phyloP scores from a whole-genome alignment of 92 coral and sea anemone genomes.

The Bergia puertoricense region DNA sequence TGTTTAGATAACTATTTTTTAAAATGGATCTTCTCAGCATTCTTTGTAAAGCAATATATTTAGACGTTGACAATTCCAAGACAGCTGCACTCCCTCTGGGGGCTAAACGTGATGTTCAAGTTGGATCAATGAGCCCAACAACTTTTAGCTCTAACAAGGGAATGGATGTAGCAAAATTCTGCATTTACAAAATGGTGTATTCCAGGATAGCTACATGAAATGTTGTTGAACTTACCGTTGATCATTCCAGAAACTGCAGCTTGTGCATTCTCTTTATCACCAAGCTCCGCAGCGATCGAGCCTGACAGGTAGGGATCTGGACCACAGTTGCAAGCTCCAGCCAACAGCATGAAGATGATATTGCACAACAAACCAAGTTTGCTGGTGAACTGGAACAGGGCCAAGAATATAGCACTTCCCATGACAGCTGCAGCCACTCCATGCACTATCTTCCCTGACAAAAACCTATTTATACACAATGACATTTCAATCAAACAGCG shows the following conservation, averaged over 20 bases:
- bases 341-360: conserved; percentile 84
- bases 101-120: too few species aligned
- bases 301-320: conserved; percentile 95
- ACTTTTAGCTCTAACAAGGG: too few species aligned
- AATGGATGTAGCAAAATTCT: too few species aligned
- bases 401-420: conserved; percentile 82
- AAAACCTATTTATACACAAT: conserved; percentile 43
- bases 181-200: background rate
- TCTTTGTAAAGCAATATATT: too few species aligned
- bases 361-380: conserved; percentile 80
- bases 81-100: too few species aligned
- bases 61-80: too few species aligned
- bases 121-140: too few species aligned
- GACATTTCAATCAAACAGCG: background rate
- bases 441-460: conserved; percentile 81
- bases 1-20: too few species aligned
- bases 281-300: conserved; percentile 90
- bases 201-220: background rate
- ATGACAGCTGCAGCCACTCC: conserved; percentile 78
- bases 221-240: conserved; percentile 69
- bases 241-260: conserved; percentile 98
- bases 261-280: conserved; percentile 93
- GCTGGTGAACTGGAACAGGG: conserved; percentile 86
- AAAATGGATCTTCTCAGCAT: too few species aligned
- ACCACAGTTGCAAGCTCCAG: conserved; percentile 99